phyloP scores from a whole-genome alignment of 2,888 invertebrate species.

The Lapara coniferarum region DNA sequence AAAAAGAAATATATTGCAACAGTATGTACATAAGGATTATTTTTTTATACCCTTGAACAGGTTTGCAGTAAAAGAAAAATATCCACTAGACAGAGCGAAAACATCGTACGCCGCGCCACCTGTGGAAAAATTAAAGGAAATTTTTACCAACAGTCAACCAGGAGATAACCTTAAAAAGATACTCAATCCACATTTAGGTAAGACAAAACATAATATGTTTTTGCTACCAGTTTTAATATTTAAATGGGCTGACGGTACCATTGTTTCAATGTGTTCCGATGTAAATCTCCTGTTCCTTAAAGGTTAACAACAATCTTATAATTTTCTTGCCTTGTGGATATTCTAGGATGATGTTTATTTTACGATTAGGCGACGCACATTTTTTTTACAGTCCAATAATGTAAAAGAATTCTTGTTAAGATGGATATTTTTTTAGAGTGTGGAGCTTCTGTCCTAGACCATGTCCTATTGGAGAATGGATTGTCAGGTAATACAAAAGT shows the following conservation, averaged over 20 bases:
- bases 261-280: too few species aligned
- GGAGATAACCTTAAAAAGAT: slow-evolving; percentile 92
- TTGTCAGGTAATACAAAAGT: slow-evolving; percentile 83
- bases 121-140: slow-evolving; percentile 81
- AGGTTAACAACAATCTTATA: too few species aligned
- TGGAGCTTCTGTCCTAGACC: slow-evolving; percentile 96
- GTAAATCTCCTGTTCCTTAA: too few species aligned
- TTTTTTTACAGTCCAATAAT: too few species aligned
- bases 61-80: slow-evolving; percentile 96
- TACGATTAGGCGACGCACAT: too few species aligned
- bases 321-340: too few species aligned
- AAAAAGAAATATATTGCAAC: too few species aligned
- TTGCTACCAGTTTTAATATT: background rate
- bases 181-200: slow-evolving; percentile 91
- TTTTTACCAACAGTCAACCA: slow-evolving; percentile 85
- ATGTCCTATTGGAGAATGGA: slow-evolving; percentile 89
- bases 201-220: background rate
- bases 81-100: slow-evolving; percentile 91
- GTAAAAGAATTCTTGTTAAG: background rate
- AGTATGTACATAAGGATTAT: too few species aligned
- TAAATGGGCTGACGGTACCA: background rate
- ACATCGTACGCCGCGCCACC: slow-evolving; percentile 81
- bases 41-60: slow-evolving; percentile 59
- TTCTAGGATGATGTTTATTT: too few species aligned
- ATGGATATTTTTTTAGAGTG: slow-evolving; percentile 85